phyloP scores from a whole-genome alignment of 2,797 vertebrate genomes.

The Menidia menidia region DNA sequence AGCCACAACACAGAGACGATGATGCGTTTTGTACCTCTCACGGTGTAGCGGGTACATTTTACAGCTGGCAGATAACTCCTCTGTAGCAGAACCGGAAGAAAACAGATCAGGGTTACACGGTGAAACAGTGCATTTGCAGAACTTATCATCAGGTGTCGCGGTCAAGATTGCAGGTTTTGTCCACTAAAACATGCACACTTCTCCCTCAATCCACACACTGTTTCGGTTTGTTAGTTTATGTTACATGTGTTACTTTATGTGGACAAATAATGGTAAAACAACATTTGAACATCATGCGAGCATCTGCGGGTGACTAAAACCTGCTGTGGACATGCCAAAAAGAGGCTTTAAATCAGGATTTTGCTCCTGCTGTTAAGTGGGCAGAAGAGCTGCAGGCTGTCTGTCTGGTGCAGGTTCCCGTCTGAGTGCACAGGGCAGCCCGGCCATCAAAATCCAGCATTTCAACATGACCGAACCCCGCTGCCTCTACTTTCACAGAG shows the following conservation, averaged over 20 bases:
- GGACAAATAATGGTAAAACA: constrained; percentile 14
- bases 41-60: constrained; percentile 82
- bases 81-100: constrained; percentile 66
- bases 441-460: constrained; percentile 2
- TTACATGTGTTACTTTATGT: not conserved
- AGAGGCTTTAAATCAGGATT: constrained; percentile 30
- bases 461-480: constrained; percentile 1
- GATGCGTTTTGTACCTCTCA: constrained; percentile 75
- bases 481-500: too few relatives aligned
- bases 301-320: constrained; percentile 23
- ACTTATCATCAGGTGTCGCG: not conserved
- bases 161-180: not conserved
- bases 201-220: not conserved
- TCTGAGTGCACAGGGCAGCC: not conserved
- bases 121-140: constrained; percentile 9
- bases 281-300: constrained; percentile 12
- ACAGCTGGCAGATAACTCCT: constrained; percentile 69
- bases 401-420: constrained; percentile 6
- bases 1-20: constrained; percentile 54
- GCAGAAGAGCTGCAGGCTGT: constrained; percentile 25
- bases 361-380: constrained; percentile 21
- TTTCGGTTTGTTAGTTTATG: not conserved
- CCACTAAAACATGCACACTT: not conserved
- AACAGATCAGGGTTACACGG: constrained; percentile 53
- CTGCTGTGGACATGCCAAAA: constrained; percentile 36